These are phyloP conservation scores for Ptilorrhoa leucosticta DNA, from an alignment of 2,113 vertebrate genomes.

Conservation along the genomic window DNA sequence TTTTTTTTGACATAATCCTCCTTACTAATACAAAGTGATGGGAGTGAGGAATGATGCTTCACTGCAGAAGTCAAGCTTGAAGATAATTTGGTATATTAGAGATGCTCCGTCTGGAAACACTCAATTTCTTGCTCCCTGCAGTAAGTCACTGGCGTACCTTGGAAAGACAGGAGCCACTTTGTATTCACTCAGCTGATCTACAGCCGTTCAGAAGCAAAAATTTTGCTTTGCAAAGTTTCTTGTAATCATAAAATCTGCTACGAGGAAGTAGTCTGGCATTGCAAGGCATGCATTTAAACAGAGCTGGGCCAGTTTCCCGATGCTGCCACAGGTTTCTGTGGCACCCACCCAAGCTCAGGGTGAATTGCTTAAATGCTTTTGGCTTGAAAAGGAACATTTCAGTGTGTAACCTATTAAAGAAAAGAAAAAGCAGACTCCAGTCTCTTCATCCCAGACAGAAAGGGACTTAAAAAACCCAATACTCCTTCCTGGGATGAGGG, in stretches of 20 bases:
- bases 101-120: neutral
- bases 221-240: neutral
- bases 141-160: neutral
- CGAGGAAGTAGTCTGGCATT: neutral
- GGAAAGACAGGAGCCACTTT: slow-evolving; percentile 13
- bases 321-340: neutral
- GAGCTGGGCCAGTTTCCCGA: neutral
- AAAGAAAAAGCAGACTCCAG: neutral
- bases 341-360: neutral
- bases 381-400: neutral
- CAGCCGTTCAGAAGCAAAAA: neutral
- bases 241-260: neutral
- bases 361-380: neutral
- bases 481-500: neutral
- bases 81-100: slow-evolving; percentile 5
- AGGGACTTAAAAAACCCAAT: neutral
- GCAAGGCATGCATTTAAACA: neutral
- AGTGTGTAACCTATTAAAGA: neutral
- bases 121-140: neutral
- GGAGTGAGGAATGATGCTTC: slow-evolving; percentile 8
- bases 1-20: neutral
- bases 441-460: neutral
- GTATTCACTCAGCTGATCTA: neutral
- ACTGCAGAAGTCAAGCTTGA: slow-evolving; percentile 16
- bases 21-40: neutral